Evolutionary conservation across 2,888 invertebrate species (phyloP), one percentile per base, ranked within the genome.

Genomic region (Colletes collaris): DNA sequence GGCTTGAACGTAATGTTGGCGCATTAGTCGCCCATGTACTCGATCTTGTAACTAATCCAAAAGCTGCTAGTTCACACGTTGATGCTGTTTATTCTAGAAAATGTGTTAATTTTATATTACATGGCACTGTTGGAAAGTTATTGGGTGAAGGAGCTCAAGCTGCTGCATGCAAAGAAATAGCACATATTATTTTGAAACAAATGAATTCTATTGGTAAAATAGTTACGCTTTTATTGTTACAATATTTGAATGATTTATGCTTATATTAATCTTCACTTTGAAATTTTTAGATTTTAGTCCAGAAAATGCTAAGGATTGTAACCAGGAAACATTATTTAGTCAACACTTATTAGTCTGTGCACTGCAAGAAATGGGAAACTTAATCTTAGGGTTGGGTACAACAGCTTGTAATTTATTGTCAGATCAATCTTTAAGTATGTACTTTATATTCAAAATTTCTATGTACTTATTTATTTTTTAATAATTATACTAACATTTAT

Each of bases 1-100:
- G 99, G 99, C 93, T 99, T 79, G 99, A 99, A 93, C 95, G 97
- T 27, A 98, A 99, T 92, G 95, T 99, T 90, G 96, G 96, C 13
- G 95, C 96, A 0, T 96, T 99, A 88, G 94, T 99, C n/a, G 95
- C 95, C 10, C 99, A 99, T 92, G 96, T 99, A 4, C 93, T 99
- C 65, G 98, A 99, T 89, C 94, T 99, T 83, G 98, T 99, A 35
- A 98, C 98, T 0, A 98, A 98, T 93, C 98, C 99, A 0, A 98
- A 98, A 93, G 98, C 98, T 0, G 98, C 98, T 0, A 97, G 97
- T 13, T 98, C 98, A 0, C 99, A 99, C 91, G 98, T 99, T 0
- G 99, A 99, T 93, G 98, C 99, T 13, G 99, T 99, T 2, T 99
- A 99, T 92, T 98, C 99, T 0, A 96, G 99, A 86, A 99, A 99